A percentile compares a stretch with the other conserved stretches of the same genome.
Evolutionary conservation across 1,140 invertebrate genomes (phyloP).

Genomic region (Drosophila azteca): DNA sequence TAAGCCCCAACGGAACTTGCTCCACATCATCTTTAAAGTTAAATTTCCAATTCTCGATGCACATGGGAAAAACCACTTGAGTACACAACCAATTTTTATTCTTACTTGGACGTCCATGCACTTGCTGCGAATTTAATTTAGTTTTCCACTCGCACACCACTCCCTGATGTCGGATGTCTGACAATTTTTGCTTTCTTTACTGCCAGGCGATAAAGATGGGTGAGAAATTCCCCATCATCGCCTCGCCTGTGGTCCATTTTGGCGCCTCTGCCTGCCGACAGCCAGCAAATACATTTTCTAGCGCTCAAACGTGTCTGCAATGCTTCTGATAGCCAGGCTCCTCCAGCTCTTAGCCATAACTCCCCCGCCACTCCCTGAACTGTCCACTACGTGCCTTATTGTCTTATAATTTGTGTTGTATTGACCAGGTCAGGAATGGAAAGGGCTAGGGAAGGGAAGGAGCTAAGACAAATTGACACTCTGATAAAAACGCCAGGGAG

Average conservation of each 20-base stretch:
- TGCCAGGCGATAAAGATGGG: constrained; percentile 7
- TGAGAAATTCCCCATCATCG: constrained; percentile 33
- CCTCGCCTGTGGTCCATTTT: constrained; percentile 51
- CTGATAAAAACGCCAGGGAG: constrained; percentile 57
- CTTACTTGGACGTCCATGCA: not conserved
- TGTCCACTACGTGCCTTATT: constrained; percentile 68
- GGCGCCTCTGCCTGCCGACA: constrained; percentile 57
- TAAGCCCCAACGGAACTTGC: no score
- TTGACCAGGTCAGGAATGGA: constrained; percentile 16
- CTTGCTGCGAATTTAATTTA: constrained; percentile 3
- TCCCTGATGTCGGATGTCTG: constrained; percentile 10
- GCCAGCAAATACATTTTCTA: constrained; percentile 62
- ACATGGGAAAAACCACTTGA: no score
- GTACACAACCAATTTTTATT: not conserved
- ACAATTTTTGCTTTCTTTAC: constrained; percentile 11
- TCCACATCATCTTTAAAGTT: no score
- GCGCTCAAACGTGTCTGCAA: constrained; percentile 61
- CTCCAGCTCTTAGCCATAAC: no score
- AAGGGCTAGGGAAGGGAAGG: not conserved
- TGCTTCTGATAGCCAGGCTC: not conserved
- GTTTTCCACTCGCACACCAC: not conserved
- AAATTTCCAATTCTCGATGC: no score
- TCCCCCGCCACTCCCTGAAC: constrained; percentile 9
- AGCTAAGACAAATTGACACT: constrained; percentile 62
- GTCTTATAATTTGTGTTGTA: constrained; percentile 70